Evolutionary conservation across 2,888 invertebrate genomes (phyloP).

Genomic region (Pteria penguin): DNA sequence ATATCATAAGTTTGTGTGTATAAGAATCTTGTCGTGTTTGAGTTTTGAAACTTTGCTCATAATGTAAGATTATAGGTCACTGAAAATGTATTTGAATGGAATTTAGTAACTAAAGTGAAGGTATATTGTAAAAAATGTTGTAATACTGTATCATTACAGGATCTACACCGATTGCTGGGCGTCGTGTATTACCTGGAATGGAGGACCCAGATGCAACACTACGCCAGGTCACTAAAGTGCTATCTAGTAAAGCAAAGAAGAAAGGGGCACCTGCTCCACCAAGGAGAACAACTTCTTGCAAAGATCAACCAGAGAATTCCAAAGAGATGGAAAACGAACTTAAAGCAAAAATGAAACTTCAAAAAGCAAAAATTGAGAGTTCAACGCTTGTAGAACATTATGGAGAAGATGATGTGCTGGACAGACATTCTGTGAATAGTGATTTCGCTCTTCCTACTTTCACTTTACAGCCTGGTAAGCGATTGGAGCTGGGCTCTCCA

Average conservation of each 20-base stretch:
- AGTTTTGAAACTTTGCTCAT: too few relatives aligned
- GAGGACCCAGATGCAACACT: conserved; percentile 68
- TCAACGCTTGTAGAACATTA: conserved; percentile 63
- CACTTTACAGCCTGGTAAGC: conserved; percentile 51
- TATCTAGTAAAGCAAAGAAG: conserved; percentile 64
- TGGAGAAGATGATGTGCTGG: conserved; percentile 54
- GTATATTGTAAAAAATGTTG: too few relatives aligned
- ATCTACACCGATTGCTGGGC: conserved; percentile 72
- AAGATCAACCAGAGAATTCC: conserved; percentile 50
- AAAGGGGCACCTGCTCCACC: conserved; percentile 84
- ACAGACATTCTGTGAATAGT: conserved; percentile 52
- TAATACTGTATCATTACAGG: conserved; percentile 53
- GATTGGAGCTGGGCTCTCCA: conserved; percentile 49
- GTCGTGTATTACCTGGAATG: conserved; percentile 67
- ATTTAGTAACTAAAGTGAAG: too few relatives aligned
- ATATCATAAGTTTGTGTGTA: too few relatives aligned
- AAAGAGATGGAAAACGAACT: conserved; percentile 68
- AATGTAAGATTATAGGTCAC: too few relatives aligned
- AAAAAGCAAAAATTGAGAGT: conserved; percentile 73
- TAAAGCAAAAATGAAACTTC: conserved; percentile 72
- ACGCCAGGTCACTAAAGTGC: conserved; percentile 68
- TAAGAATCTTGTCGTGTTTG: too few relatives aligned
- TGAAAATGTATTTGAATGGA: too few relatives aligned
- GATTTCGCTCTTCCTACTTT: conserved; percentile 59
- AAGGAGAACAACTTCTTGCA: conserved; percentile 87